Evolutionary conservation across 2,888 invertebrate species (phyloP).

Genomic region (Macrophya annulata): DNA sequence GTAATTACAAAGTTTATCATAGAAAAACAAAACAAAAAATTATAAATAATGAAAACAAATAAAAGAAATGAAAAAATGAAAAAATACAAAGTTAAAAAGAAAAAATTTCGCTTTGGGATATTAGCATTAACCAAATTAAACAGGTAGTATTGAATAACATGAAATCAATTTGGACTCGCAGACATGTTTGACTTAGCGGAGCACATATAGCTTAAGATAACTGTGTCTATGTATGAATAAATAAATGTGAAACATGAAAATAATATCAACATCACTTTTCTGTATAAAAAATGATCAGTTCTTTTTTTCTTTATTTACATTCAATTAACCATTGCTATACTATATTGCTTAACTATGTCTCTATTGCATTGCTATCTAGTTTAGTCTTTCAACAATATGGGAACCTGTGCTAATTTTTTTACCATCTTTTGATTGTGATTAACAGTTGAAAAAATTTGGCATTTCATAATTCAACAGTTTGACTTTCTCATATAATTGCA

Average conservation of each 20-base stretch:
- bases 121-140: neutral
- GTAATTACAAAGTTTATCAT: neutral
- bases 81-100: neutral
- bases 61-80: no score
- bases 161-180: no score
- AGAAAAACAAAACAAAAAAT: neutral
- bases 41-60: neutral
- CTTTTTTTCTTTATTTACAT: no score
- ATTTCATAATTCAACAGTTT: conserved; percentile 78
- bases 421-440: neutral
- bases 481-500: conserved; percentile 79
- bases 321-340: no score
- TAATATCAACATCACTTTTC: no score
- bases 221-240: no score
- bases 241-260: no score
- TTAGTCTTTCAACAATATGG: neutral
- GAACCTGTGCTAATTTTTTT: neutral
- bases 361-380: conserved; percentile 26
- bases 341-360: no score
- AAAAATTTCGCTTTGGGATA: neutral
- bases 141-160: no score
- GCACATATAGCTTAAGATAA: no score
- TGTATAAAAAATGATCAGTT: no score
- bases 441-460: neutral
- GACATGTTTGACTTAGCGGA: no score